These are phyloP conservation scores for Mugil cephalus DNA, from an alignment of 2,113 vertebrate species.

Conservation along the genomic window DNA sequence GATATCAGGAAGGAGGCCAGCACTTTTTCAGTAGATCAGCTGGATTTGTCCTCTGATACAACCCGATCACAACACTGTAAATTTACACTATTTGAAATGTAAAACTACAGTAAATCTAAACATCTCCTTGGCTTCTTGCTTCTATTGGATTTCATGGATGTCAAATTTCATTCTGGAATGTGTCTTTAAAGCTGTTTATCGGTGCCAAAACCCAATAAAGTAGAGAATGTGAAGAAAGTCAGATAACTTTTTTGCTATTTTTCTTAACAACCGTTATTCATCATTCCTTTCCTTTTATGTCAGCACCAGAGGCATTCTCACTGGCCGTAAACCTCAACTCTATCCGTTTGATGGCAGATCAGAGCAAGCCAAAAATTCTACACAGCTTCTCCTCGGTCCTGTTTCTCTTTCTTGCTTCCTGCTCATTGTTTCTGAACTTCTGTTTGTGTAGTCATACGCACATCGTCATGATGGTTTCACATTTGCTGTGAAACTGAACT, in stretches of 20 bases:
- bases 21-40: background rate
- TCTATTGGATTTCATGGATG: background rate
- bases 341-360: conserved; percentile 19
- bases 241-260: conserved; percentile 2
- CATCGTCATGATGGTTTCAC: conserved; percentile 4
- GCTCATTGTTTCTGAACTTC: conserved; percentile 13
- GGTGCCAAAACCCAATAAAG: background rate
- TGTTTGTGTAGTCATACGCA: background rate
- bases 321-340: conserved; percentile 7
- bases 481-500: background rate
- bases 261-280: conserved; percentile 8
- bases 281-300: conserved; percentile 7
- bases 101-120: background rate
- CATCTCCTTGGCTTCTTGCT: background rate
- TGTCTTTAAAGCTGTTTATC: conserved; percentile 1
- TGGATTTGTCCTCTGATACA: background rate
- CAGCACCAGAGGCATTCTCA: conserved; percentile 5
- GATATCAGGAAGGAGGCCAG: too few species aligned
- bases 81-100: background rate
- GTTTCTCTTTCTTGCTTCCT: background rate
- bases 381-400: background rate
- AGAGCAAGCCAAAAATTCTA: conserved; percentile 19
- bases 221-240: background rate
- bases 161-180: background rate
- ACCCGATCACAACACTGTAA: background rate